Base-by-base conservation (phyloP, 2,113 vertebrate genomes). In the Muscicapa adusta region DNA sequence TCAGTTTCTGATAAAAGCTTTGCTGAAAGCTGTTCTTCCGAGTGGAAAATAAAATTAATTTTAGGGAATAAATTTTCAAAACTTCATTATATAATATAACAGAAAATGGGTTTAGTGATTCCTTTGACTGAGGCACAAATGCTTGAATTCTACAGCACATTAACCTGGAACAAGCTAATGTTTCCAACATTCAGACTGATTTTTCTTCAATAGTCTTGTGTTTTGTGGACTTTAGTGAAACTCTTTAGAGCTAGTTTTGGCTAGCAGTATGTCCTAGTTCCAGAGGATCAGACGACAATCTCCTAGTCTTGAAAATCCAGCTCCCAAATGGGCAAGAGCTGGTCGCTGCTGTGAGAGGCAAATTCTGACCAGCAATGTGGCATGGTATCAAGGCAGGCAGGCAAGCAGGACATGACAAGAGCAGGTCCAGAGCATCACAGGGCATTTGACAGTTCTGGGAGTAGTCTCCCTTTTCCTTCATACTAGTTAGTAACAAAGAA, bases 71-170 rank as follows among this genome's bases (percentile, higher is more conserved):
- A 3, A n/a, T 88, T 78, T 71, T 50, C 18, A 6, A 16, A 76
- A 67, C 20, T 15, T 67, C 3, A 3, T 40, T 83, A 24, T 43
- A 61, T 70, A 84, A 33, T 43, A 5, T 5, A 83, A 60, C 5
- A 73, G 42, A 74, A 82, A 74, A 66, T n/a, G 12, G 6, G 1
- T 68, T 88, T 80, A 65, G 16, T 36, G 14, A 60, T 18, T 14
- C 16, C 65, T 75, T 51, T 40, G 18, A 47, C 31, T 73, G 54
- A 89, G 13, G 24, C 17, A 53, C 4, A 86, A 57, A 76, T 43
- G 26, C 25, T 66, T 66, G 54, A 80, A 26, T 50, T 34, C 58
- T 15, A 75, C 6, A 51, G 20, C 34, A 19, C 0, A 0, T 83
- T 76, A 56, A 8, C 20, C 20, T 74, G 65, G 36, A 65, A 60